Base-by-base conservation (phyloP, 2,113 vertebrate species). In the Tetrao urogallus region DNA sequence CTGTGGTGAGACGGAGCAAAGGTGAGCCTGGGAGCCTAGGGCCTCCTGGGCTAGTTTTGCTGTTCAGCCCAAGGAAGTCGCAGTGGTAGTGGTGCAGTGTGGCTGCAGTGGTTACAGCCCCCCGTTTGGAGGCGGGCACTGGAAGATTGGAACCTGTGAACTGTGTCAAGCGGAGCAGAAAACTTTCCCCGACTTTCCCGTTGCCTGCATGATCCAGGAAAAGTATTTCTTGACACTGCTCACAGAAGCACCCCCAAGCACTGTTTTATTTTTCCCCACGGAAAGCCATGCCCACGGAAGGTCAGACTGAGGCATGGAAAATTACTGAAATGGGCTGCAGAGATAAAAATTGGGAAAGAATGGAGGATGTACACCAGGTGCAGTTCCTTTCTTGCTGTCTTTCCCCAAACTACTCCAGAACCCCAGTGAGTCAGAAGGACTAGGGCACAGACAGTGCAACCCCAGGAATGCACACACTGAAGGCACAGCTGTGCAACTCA, bases 361-460 rank as follows among this genome's bases (percentile, higher is more conserved):
- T 10, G 9, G 19, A 64, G 6, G 25, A 27, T 2, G 25, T 30
- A 38, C 2, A 40, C 6, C 27, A 34, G 20, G 43, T 52, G 21
- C n/a, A 32, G 20, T 6, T 64, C 85, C 42, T n/a, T 30, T 43
- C 32, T 56, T 30, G 6, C 47, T 74, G 36, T 25, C 43, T 73
- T 54, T 65, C 48, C 30, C 48, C 19, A 9, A 21, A 47, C 8
- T 20, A 6, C 28, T 69, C 36, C n/a, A 16, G 11, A 45, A 10
- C 28, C 56, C 9, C 30, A 34, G 50, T 8, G 17, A n/a, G 21
- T 61, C 54, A 52, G n/a, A 54, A 57, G n/a, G 32, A 50, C 57
- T 15, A n/a, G 6, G 17, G 32, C 45, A 28, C n/a, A 48, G 28
- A 11, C 21, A 69, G 34, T 13, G 15, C 0, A 0, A 65, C 40